Evolutionary conservation across 2,797 vertebrate species (phyloP).

Genomic region (Phalloptychus januarius): DNA sequence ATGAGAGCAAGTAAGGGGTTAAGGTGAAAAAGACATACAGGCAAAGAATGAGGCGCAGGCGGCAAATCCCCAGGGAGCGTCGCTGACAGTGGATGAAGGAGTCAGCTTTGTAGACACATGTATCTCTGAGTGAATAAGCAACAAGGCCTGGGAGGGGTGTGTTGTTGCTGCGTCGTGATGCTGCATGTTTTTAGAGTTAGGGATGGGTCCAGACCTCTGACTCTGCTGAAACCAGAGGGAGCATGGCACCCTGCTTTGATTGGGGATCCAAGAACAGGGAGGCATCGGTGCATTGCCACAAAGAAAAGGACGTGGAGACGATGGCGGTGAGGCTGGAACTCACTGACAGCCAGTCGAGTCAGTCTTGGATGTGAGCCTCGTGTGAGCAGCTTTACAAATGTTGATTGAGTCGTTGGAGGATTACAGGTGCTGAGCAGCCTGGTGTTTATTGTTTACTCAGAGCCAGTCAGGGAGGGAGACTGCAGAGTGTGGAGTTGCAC

Average conservation of each 20-base stretch:
- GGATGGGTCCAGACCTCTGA: conserved; percentile 41
- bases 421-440: conserved; percentile 70
- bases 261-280: conserved; percentile 27
- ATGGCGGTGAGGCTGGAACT: conserved; percentile 36
- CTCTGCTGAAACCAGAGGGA: conserved; percentile 36
- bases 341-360: conserved; percentile 54
- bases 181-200: conserved; percentile 38
- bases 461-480: conserved; percentile 23
- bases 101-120: conserved; percentile 61
- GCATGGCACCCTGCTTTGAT: conserved; percentile 42
- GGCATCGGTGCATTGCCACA: conserved; percentile 26
- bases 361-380: conserved; percentile 55
- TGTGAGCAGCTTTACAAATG: conserved; percentile 75
- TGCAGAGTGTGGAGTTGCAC: conserved; percentile 24
- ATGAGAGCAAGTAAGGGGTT: conserved; percentile 30
- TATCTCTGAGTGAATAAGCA: conserved; percentile 52
- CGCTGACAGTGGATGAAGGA: conserved; percentile 58
- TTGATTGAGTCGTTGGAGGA: conserved; percentile 77
- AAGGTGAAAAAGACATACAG: conserved; percentile 45
- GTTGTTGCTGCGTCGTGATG: conserved; percentile 41
- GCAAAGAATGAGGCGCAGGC: conserved; percentile 24
- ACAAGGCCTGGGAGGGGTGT: conserved; percentile 39
- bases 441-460: conserved; percentile 65
- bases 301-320: conserved; percentile 23
- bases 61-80: conserved; percentile 52